A percentile compares a stretch with the other conserved stretches of the same genome.
Evolutionary conservation across 2,888 invertebrate genomes (phyloP).

Genomic region (Macrophya annulata): DNA sequence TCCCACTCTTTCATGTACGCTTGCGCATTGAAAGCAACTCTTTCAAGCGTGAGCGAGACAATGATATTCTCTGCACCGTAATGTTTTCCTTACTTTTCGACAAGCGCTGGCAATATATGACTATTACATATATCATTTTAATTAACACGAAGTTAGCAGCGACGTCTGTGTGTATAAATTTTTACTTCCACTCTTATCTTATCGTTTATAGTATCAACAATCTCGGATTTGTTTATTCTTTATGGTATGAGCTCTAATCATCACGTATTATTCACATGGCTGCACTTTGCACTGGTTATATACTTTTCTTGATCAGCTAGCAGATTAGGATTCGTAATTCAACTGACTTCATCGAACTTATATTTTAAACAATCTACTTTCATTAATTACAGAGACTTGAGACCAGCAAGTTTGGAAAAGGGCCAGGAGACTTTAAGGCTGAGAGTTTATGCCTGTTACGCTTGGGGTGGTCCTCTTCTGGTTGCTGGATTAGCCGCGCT

Average conservation of each 20-base stretch:
- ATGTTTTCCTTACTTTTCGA: no score
- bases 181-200: constrained; percentile 19
- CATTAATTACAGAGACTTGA: constrained; percentile 86
- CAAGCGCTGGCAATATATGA: no score
- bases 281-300: neutral
- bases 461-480: constrained; percentile 91
- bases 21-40: no score
- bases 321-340: neutral
- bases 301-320: neutral
- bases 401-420: constrained; percentile 92
- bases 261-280: neutral
- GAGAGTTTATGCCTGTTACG: constrained; percentile 90
- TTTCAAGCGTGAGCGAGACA: no score
- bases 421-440: constrained; percentile 91
- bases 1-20: no score
- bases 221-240: constrained; percentile 13
- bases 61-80: no score
- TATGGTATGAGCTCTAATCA: neutral
- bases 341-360: neutral
- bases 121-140: no score
- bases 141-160: neutral
- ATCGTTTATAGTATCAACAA: neutral
- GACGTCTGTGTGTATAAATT: neutral
- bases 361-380: constrained; percentile 43
- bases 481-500: constrained; percentile 89